Evolutionary conservation across 2,888 invertebrate species (phyloP).

Genomic region (Caenorhabditis sp.): DNA sequence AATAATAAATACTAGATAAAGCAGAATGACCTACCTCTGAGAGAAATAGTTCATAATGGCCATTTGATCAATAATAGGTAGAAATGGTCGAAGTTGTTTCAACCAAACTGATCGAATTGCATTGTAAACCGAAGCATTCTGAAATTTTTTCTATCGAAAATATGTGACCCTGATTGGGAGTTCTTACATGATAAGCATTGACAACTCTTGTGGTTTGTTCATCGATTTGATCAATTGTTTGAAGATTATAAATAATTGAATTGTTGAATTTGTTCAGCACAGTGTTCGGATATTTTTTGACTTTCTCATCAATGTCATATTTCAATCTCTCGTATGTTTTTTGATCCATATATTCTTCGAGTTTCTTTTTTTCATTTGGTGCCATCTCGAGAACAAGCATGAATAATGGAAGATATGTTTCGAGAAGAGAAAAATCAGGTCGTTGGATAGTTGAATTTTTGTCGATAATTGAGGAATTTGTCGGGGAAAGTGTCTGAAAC

Average conservation of each 20-base stretch:
- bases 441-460: neutral
- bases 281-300: slow-evolving; percentile 16
- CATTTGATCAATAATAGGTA: slow-evolving; percentile 51
- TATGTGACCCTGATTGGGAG: too few relatives aligned
- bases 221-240: slow-evolving; percentile 12
- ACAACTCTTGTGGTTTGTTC: slow-evolving; percentile 39
- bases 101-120: slow-evolving; percentile 49
- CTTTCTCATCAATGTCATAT: slow-evolving; percentile 39
- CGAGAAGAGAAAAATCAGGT: slow-evolving; percentile 29
- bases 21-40: slow-evolving; percentile 23
- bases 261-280: slow-evolving; percentile 3
- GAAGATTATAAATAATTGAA: slow-evolving; percentile 11
- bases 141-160: slow-evolving; percentile 7
- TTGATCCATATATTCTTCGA: slow-evolving; percentile 34
- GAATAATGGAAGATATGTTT: slow-evolving; percentile 49
- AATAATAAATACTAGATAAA: neutral
- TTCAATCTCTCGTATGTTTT: slow-evolving; percentile 48
- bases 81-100: slow-evolving; percentile 41
- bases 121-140: slow-evolving; percentile 54
- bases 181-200: slow-evolving; percentile 49
- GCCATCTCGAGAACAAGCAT: slow-evolving; percentile 40
- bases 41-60: slow-evolving; percentile 51
- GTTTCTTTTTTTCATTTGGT: slow-evolving; percentile 34
- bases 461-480: neutral
- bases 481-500: neutral